These are phyloP conservation scores for Butastur rufipennis DNA, from an alignment of 2,113 vertebrate species.

Conservation along the genomic window DNA sequence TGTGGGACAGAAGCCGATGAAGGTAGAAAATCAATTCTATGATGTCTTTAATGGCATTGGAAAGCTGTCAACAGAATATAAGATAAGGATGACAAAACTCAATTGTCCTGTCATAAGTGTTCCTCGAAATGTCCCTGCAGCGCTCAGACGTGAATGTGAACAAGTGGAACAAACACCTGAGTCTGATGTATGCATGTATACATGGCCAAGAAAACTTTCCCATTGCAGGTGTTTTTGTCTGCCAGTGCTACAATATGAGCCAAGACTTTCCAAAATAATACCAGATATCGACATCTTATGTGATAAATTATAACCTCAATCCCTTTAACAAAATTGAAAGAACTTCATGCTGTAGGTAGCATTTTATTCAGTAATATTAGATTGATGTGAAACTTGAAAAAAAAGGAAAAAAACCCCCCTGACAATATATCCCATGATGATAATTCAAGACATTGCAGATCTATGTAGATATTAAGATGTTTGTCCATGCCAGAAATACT, in stretches of 20 bases:
- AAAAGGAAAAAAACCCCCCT: too few species aligned
- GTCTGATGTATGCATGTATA: too few species aligned
- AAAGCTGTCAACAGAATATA: background rate
- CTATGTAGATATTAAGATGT: background rate
- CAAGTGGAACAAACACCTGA: background rate
- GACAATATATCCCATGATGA: background rate
- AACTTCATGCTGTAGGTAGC: background rate
- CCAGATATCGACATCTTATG: background rate
- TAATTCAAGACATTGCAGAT: background rate
- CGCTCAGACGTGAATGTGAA: background rate
- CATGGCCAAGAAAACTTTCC: background rate
- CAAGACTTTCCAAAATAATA: background rate
- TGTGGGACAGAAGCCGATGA: background rate
- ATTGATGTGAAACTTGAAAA: background rate
- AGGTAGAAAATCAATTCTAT: constrained; percentile 32
- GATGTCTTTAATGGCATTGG: background rate
- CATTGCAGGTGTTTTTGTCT: background rate
- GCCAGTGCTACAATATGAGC: background rate
- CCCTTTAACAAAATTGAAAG: background rate
- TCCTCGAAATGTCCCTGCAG: background rate
- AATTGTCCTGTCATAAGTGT: background rate
- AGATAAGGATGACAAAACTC: background rate
- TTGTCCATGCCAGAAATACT: background rate
- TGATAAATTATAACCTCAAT: background rate
- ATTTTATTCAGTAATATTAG: background rate